Evolutionary conservation across 1,140 invertebrate genomes (phyloP).

Genomic region (Scaptomyza montana): DNA sequence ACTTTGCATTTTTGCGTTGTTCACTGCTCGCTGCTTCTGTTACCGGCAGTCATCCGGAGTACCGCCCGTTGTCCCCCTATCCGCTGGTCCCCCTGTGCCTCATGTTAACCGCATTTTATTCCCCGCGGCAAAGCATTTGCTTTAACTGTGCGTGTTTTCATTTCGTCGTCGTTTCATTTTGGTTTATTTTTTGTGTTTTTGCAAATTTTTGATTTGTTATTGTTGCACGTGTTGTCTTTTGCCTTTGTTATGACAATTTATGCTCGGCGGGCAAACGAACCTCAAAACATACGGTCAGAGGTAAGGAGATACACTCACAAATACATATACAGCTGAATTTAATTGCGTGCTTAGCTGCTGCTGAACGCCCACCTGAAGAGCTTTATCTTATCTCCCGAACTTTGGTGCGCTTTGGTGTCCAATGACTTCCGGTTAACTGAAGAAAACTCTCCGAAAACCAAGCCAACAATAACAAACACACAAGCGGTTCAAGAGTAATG

Average conservation of each 20-base stretch:
- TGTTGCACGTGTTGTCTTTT: slow-evolving; percentile 81
- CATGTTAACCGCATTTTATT: not conserved
- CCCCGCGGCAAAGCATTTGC: slow-evolving; percentile 37
- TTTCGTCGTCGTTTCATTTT: slow-evolving; percentile 37
- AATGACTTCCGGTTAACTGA: not conserved
- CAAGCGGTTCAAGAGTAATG: not conserved
- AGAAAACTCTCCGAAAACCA: not conserved
- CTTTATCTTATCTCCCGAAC: not conserved
- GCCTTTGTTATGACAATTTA: slow-evolving; percentile 79
- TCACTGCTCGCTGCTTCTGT: slow-evolving; percentile 14
- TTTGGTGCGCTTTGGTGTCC: not conserved
- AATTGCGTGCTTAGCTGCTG: not conserved
- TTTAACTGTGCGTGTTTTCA: slow-evolving; percentile 42
- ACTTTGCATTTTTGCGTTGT: slow-evolving; percentile 64
- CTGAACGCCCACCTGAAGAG: not conserved
- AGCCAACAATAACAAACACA: not conserved
- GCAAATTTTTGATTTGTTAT: slow-evolving; percentile 83
- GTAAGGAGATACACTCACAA: not conserved
- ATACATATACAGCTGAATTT: too few species aligned
- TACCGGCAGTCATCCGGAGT: slow-evolving; percentile 39
- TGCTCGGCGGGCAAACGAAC: slow-evolving; percentile 51
- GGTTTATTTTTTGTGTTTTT: slow-evolving; percentile 61
- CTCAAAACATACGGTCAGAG: not conserved
- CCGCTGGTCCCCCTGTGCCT: not conserved
- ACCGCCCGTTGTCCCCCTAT: slow-evolving; percentile 1